Base-by-base conservation (phyloP, 2,797 vertebrate genomes). In the Sarcoramphus papa region DNA sequence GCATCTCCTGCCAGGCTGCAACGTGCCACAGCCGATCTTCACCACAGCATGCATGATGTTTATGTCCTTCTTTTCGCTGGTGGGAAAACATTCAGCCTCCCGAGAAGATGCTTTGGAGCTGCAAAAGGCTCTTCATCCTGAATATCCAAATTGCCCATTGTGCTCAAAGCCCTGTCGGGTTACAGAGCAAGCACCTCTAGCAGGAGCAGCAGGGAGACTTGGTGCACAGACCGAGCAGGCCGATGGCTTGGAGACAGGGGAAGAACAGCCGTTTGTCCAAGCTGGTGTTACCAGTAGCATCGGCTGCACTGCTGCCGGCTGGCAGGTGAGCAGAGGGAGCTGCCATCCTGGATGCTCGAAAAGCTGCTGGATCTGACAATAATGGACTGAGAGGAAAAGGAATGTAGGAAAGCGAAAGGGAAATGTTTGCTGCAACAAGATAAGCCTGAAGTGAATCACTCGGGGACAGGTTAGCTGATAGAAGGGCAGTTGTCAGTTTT, bases 21-120 rank as follows among this genome's bases (percentile, higher is more conserved):
- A 18, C 1, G 4, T 30, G 23, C 33, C 2, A 4, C 63, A 53
- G 68, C 27, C 3, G 3, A 10, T 18, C 64, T 40, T 43, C 48
- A 43, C 48, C 64, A 25, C 3, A 19, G 31, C 22, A 35, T 2
- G 14, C 40, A 6, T 4, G 28, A 19, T 0, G 2, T 12, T 20
- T 37, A 16, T 28, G 48, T 28, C 47, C 37, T n/a, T 51, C 47
- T 62, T 47, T 40, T 80, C 40, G 8, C 24, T 18, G 20, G 2
- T 30, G 47, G 51, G 30, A n/a, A n/a, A 7, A 16, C 8, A 8
- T n/a, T 53, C 40, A 76, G 4, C 21, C 8, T 23, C 25, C 23
- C 5, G 6, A 35, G 41, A n/a, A 62, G 79, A 18, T n/a, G 8
- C 41, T 85, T 53, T 43, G n/a, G 40, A 57, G 43, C 24, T 47